Conservation (phyloP, 2,888 invertebrate species). For the Adineta ricciae region DNA sequence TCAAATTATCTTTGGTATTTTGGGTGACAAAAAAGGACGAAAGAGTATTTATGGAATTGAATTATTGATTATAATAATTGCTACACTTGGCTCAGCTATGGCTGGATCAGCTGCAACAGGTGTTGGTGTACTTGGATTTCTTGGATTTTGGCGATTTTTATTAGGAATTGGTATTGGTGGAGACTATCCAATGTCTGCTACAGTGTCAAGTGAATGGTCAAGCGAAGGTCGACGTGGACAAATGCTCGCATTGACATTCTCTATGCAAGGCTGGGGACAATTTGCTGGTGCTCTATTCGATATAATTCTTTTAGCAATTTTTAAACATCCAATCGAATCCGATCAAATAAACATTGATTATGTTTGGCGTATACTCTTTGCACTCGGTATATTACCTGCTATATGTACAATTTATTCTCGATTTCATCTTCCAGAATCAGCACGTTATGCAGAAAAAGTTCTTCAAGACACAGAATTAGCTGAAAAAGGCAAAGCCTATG, state of each 20-base stretch:
- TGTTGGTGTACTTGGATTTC: constrained; percentile 11
- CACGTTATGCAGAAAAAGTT: constrained; percentile 20
- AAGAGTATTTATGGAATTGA: constrained; percentile 27
- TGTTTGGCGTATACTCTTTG: constrained; percentile 28
- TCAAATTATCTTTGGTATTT: constrained; percentile 24
- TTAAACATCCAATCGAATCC: constrained; percentile 21
- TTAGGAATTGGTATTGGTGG: constrained; percentile 32
- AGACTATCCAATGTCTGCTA: constrained; percentile 31
- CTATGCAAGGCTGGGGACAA: constrained; percentile 28
- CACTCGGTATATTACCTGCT: constrained; percentile 23
- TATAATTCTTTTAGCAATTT: constrained; percentile 24
- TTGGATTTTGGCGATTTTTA: constrained; percentile 26
- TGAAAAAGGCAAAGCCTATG: neutral
- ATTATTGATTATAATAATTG: constrained; percentile 21
- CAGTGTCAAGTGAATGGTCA: constrained; percentile 22
- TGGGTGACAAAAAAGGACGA: constrained; percentile 22
- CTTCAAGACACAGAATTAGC: neutral
- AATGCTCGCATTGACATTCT: constrained; percentile 28
- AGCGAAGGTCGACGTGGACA: constrained; percentile 21
- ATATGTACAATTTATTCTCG: constrained; percentile 24
- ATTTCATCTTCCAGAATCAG: constrained; percentile 22
- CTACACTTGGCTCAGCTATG: constrained; percentile 23
- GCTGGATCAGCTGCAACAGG: constrained; percentile 23
- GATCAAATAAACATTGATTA: constrained; percentile 24
- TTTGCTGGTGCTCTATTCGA: constrained; percentile 20